Conservation (phyloP, 2,888 invertebrate genomes). For the Lepeophtheirus nordmannii region DNA sequence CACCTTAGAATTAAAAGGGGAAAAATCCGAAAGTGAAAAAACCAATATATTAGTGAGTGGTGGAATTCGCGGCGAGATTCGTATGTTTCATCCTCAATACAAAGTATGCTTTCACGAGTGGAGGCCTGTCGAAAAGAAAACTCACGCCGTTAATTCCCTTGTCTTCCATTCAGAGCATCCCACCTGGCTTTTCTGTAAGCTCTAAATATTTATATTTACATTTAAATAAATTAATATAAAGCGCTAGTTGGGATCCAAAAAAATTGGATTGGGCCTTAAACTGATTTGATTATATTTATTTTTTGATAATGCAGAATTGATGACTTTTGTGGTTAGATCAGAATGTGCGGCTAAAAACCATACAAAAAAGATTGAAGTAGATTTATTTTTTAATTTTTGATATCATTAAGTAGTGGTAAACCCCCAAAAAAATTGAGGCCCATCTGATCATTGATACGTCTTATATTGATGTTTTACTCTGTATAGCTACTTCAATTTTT, state of each 20-base stretch:
- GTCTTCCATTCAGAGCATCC: conserved; percentile 33
- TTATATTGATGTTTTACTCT: no score
- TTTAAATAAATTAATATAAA: not conserved
- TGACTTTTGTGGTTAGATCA: no score
- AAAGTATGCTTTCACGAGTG: conserved; percentile 25
- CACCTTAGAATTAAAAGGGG: conserved; percentile 29
- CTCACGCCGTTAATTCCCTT: conserved; percentile 32
- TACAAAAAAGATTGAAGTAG: no score
- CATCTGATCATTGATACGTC: no score
- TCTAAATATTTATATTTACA: not conserved
- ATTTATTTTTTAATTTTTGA: no score
- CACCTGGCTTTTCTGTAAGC: conserved; percentile 34
- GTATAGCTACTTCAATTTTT: not conserved
- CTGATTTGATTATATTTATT: no score
- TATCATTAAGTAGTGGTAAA: no score
- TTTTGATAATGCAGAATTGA: no score
- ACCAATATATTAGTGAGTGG: conserved; percentile 31
- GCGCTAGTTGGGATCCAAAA: not conserved
- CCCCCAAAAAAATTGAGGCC: no score
- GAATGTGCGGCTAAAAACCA: no score
- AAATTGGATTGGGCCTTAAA: not conserved
- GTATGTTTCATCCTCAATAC: conserved; percentile 30
- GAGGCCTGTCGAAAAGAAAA: conserved; percentile 27
- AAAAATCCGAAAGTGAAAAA: conserved; percentile 11
- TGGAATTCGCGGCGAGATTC: conserved; percentile 30